Evolutionary conservation across 1,140 invertebrate species (phyloP), one percentile per base, ranked within the genome.

Genomic region (Parasteatoda tepidariorum): DNA sequence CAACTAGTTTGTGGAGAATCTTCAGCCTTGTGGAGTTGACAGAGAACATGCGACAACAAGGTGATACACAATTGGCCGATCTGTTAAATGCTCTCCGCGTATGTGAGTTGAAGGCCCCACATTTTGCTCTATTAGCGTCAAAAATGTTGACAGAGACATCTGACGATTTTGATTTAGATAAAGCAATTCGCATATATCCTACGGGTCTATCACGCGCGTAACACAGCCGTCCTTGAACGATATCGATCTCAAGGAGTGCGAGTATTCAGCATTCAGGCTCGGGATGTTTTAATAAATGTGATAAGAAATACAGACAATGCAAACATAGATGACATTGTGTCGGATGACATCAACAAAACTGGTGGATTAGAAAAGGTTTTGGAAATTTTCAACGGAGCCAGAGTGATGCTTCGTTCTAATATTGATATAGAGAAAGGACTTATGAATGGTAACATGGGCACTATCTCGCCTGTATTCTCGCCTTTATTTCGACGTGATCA

Each of bases 321-420:
- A n/a, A 31, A 83, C 24, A n/a, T 57, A n/a, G 67, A 34, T 13
- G 38, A 48, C 13, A 26, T 82, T 26, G 57, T 84, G 38, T 59
- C 84, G 15, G 67, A 34, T 26, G 85, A 85, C 55, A 74, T 74
- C 24, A 86, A 85, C 30, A 70, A 76, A 26, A 78, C 48, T 68
- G 84, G 79, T 61, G 85, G 84, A 33, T n/a, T 85, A 22, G 79
- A 59, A 64, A 34, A 54, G 31, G 26, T n/a, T 13, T 28, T 86
- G 48, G 54, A 82, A 61, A 38, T 85, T 9, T 85, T 57, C 30
- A 33, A 74, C 9, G 85, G 83, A n/a, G 66, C 74, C 24, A 74
- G 61, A 62, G 85, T 85, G 5, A 86, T 86, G 81, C 64, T 86
- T 18, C n/a, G 67, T 15, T 34, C 48, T n/a, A 84, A 86, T 66